Evolutionary conservation across 2,113 vertebrate genomes (phyloP).

Genomic region (Notothenia coriiceps): DNA sequence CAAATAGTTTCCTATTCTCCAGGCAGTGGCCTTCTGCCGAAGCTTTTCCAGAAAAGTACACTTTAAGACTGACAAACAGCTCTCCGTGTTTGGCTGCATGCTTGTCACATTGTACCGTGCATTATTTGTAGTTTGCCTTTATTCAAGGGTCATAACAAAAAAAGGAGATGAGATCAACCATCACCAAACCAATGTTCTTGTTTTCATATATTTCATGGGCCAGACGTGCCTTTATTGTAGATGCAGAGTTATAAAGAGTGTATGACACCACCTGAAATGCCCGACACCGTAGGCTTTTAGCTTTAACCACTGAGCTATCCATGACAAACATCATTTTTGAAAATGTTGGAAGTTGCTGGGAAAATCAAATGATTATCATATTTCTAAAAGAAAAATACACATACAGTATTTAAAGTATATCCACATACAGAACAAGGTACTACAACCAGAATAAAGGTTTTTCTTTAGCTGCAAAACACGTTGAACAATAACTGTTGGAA

Average conservation of each 20-base stretch:
- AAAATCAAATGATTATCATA: neutral
- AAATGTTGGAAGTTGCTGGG: neutral
- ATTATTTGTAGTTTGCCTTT: neutral
- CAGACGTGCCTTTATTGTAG: too few relatives aligned
- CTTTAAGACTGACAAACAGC: conserved; percentile 11
- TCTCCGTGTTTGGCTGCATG: neutral
- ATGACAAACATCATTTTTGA: neutral
- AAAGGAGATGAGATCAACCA: neutral
- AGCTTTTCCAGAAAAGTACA: conserved; percentile 28
- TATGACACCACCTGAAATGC: too few relatives aligned
- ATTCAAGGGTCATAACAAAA: neutral
- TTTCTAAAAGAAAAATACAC: neutral
- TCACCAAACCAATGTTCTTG: neutral
- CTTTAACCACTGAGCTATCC: too few relatives aligned
- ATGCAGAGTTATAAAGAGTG: too few relatives aligned
- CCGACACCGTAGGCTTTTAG: too few relatives aligned
- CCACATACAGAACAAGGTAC: neutral
- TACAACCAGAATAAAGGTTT: neutral
- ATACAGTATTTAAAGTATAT: neutral
- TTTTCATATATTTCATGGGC: too few relatives aligned
- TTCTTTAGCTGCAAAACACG: neutral
- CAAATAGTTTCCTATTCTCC: conserved; percentile 53
- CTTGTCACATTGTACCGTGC: neutral
- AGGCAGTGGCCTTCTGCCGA: conserved; percentile 39
- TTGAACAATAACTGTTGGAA: neutral